Conservation (phyloP, 2,797 vertebrate genomes). For the Ptychadena robeensis region DNA sequence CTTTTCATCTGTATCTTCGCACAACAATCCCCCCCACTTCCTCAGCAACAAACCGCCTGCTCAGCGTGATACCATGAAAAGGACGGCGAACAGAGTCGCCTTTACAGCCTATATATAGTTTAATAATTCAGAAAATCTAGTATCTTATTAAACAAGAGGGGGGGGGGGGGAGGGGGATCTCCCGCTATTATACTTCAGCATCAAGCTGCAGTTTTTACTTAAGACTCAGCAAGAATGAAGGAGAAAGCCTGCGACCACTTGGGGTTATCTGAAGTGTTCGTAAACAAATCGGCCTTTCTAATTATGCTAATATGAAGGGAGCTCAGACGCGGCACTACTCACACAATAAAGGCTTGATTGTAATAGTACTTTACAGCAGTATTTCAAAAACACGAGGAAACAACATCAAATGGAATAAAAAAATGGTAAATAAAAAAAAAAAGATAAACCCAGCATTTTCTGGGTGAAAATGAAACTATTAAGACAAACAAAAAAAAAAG, state of each 20-base stretch:
- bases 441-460: too few relatives aligned
- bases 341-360: conserved; percentile 28
- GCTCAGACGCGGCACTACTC: neutral
- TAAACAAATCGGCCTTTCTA: conserved; percentile 46
- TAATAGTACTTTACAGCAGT: neutral
- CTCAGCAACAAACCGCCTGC: conserved; percentile 3
- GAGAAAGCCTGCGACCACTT: conserved; percentile 6
- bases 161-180: neutral
- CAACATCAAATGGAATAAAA: neutral
- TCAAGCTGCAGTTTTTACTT: conserved; percentile 19
- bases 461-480: too few relatives aligned
- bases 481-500: too few relatives aligned
- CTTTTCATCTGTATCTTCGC: neutral
- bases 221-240: conserved; percentile 28
- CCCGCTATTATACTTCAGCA: neutral
- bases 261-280: conserved; percentile 37
- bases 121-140: conserved; percentile 40
- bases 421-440: too few relatives aligned
- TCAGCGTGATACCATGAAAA: conserved; percentile 29
- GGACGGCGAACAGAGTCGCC: conserved; percentile 12
- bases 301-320: conserved; percentile 16
- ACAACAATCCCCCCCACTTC: conserved; percentile 1
- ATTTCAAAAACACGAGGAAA: neutral
- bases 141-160: conserved; percentile 20
- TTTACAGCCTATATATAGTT: conserved; percentile 7